Conservation (phyloP, 37 sponge, comb jelly and placozoan species). For the Ephydatia muelleri region DNA sequence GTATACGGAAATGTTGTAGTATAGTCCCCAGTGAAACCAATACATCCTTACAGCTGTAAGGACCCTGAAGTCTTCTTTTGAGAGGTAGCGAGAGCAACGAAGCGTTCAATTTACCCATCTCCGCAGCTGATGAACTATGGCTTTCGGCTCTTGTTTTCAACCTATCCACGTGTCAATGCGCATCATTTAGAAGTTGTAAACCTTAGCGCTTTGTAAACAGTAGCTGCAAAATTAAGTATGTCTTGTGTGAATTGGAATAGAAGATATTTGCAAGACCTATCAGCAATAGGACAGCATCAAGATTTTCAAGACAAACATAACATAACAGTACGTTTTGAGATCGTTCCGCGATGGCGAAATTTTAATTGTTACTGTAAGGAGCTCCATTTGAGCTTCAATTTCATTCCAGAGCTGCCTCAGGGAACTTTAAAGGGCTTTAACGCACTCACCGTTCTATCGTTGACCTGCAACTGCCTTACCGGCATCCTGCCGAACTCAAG, state of each 20-base stretch:
- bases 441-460: constrained; percentile 14
- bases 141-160: not conserved
- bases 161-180: constrained; percentile 23
- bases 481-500: not conserved
- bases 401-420: constrained; percentile 8
- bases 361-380: constrained; percentile 15
- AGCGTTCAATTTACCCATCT: constrained; percentile 92
- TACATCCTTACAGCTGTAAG: constrained; percentile 79
- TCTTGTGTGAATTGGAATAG: constrained; percentile 7
- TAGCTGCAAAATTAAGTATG: not conserved
- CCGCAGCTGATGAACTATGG: not conserved
- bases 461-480: constrained; percentile 43
- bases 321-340: not conserved
- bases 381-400: constrained; percentile 46
- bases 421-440: not conserved
- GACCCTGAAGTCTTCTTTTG: constrained; percentile 95
- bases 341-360: not conserved
- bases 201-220: not conserved
- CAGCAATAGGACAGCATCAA: not conserved
- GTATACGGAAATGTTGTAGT: too few relatives aligned
- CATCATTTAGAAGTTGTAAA: not conserved
- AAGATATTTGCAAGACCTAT: constrained; percentile 11
- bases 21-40: too few relatives aligned
- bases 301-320: not conserved
- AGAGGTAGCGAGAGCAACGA: constrained; percentile 91